Conservation (phyloP, 1,140 invertebrate genomes). For the Pogonomyrmex barbatus region DNA sequence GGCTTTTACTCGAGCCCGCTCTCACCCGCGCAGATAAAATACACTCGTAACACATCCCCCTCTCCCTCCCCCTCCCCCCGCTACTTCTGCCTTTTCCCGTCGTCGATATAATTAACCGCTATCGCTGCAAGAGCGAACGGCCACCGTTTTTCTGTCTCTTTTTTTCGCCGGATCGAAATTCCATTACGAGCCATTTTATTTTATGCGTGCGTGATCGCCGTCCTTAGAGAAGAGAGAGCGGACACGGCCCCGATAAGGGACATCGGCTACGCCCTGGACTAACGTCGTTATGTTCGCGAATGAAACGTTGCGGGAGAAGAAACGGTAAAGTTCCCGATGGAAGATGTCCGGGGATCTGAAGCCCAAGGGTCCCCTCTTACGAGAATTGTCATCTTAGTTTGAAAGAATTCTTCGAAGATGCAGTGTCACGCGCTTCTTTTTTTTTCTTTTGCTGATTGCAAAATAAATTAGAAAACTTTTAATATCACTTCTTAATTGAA, state of each 20-base stretch:
- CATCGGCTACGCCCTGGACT: conserved; percentile 43
- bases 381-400: conserved; percentile 32
- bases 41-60: conserved; percentile 73
- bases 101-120: conserved; percentile 82
- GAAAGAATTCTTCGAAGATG: conserved; percentile 5
- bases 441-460: conserved; percentile 1
- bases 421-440: neutral
- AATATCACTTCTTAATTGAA: neutral
- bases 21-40: conserved; percentile 81
- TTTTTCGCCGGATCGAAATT: conserved; percentile 82
- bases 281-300: conserved; percentile 57
- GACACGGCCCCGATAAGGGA: conserved; percentile 48
- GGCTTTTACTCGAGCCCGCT: conserved; percentile 80
- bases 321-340: conserved; percentile 48
- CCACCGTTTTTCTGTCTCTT: conserved; percentile 40
- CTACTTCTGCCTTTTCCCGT: conserved; percentile 27
- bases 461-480: conserved; percentile 8
- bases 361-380: neutral
- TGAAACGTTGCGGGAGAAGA: conserved; percentile 40
- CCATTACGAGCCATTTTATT: conserved; percentile 83
- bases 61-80: neutral
- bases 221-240: conserved; percentile 55
- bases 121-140: conserved; percentile 75
- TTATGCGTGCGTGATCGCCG: conserved; percentile 76
- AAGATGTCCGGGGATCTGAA: neutral